Base-by-base conservation (phyloP, 2,888 invertebrate genomes). In the Empis livida region DNA sequence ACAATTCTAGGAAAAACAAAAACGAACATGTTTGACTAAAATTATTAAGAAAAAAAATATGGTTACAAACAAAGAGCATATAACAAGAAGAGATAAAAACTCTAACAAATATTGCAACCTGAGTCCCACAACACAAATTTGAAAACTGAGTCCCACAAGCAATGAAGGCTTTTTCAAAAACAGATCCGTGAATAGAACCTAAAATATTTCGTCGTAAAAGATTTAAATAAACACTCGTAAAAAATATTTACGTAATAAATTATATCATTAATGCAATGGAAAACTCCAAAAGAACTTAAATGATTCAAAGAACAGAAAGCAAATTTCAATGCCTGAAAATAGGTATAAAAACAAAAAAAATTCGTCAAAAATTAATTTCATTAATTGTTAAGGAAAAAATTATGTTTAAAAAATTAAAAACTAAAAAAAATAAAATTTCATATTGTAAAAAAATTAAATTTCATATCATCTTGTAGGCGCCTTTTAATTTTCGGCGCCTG, bases 21-120 rank as follows among this genome's bases (percentile, higher is more conserved):
- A 40, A 23, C 17, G 40, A 51, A 45, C 41, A 44, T 49, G 48
- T 53, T 43, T 52, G 48, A 51, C 51, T 48, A 51, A 51, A 45
- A 51, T 49, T 51, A 48, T 53, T 53, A 41, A 49, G 42, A 48
- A 47, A 45, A 42, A 46, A 38, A 47, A 46, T 23, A 27, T 27
- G 23, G 23, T 27, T 27, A 27, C 23, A 27, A 27, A 27, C 23
- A 27, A 27, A 27, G 23, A 27, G 23, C 23, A 27, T 27, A 27
- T 27, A 27, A 27, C 23, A 27, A 27, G 23, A 27, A 27, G 23
- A 27, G 23, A 27, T 27, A 27, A 27, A 27, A 27, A 27, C 23
- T 27, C 23, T 27, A 27, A 27, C 23, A 27, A 27, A 27, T 27
- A 27, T 27, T 27, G 23, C 23, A 27, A 27, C 23, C 23, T 27